phyloP scores from a whole-genome alignment of 2,113 vertebrate species.

The Psammodynastes pulverulentus region DNA sequence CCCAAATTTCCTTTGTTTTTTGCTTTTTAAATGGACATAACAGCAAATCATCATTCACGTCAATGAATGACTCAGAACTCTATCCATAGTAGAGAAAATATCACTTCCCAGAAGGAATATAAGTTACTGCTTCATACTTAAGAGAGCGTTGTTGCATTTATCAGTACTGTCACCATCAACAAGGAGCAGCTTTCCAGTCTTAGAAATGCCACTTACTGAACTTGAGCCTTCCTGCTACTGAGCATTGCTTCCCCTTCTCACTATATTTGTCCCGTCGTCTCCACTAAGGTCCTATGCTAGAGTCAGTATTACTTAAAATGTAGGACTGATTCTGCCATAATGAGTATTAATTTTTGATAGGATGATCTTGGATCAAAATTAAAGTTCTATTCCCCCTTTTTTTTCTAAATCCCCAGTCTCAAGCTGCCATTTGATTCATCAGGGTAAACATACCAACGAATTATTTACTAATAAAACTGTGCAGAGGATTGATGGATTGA shows the following conservation, averaged over 20 bases:
- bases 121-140: neutral
- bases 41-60: neutral
- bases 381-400: neutral
- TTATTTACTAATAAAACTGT: neutral
- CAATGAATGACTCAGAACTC: neutral
- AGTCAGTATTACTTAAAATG: neutral
- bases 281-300: neutral
- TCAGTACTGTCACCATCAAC: neutral
- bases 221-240: neutral
- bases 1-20: neutral
- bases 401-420: neutral
- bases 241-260: neutral
- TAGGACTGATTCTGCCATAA: neutral
- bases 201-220: neutral
- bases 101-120: neutral
- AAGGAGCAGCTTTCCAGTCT: neutral
- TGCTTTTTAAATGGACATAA: neutral
- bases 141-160: neutral
- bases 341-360: neutral
- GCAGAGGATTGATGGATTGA: neutral
- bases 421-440: neutral
- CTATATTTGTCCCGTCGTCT: neutral
- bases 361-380: neutral
- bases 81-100: neutral
- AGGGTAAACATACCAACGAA: neutral